phyloP scores from a whole-genome alignment of 2,113 vertebrate genomes.

The Oncorhynchus gorbuscha region DNA sequence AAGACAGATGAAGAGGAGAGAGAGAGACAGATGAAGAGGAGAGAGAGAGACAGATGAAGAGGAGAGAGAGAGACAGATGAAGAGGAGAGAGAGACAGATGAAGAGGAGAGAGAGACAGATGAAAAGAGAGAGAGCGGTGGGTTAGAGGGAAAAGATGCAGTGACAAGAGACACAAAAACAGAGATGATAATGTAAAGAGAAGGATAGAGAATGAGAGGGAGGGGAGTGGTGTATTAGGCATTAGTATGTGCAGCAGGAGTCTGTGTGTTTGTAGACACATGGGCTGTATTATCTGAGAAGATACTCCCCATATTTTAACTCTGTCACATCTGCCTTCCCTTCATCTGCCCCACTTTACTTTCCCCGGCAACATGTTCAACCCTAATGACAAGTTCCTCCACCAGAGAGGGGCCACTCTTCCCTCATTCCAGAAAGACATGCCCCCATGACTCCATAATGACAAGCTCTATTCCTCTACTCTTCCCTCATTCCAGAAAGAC shows the following conservation, averaged over 20 bases:
- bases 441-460: too few species aligned
- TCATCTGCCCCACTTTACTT: background rate
- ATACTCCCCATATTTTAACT: background rate
- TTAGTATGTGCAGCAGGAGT: too few species aligned
- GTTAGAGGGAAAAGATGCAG: too few species aligned
- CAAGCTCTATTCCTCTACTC: too few species aligned
- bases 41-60: background rate
- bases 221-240: too few species aligned
- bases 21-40: background rate
- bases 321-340: background rate
- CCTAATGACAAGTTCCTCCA: background rate
- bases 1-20: background rate
- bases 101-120: background rate
- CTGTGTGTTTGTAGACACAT: too few species aligned
- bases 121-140: background rate
- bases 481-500: too few species aligned
- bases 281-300: background rate
- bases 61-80: background rate
- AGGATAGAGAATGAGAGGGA: conserved; percentile 15
- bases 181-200: background rate
- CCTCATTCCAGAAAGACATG: background rate
- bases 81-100: background rate
- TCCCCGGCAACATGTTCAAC: background rate
- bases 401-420: background rate
- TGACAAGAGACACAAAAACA: too few species aligned